Evolutionary conservation across 2,113 vertebrate genomes (phyloP), one percentile per base, ranked within the genome.

Genomic region (Podarcis cretensis): DNA sequence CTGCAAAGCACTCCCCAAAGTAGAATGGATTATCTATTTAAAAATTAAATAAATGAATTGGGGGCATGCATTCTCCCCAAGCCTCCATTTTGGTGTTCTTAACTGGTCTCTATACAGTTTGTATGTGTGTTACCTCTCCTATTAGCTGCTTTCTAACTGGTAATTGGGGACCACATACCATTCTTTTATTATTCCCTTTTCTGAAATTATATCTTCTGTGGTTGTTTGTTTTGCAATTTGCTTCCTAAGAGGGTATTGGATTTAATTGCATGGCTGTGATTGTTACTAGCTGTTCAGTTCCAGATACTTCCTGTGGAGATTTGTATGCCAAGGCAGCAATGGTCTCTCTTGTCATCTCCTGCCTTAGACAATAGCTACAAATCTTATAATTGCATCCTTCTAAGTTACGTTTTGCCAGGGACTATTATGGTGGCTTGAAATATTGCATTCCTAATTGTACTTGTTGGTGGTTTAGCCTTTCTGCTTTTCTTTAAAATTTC

Each of bases 11-110:
- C 59, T 2, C 18, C 59, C 35, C 32, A 2, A 32, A 78, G 48
- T 65, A 48, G 18, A 78, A 78, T 32, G 43, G 18, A 74, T 73
- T 73, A 6, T 48, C 43, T 78, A 32, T 7, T 79, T 78, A 78
- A 79, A 86, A 86, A 86, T 68, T 78, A 68, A 86, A 86, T 68
- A 68, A 68, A 30, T 68, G 30, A 32, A 86, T 78, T 78, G n/a
- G 40, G 85, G 30, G 5, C 74, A 30, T 77, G 20, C n/a, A 21
- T 86, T 77, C 25, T 77, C 35, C 35, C 32, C 1, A 37, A 43
- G 37, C 37, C 35, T 27, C 71, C 65, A 65, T 66, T 63, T 76
- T 85, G 25, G 27, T 65, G 37, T 77, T 77, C 40, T 77, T 65
- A 77, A 63, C 57, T 65, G 40, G 37, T 5, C 23, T 30, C 71